Evolutionary conservation across 1,140 invertebrate genomes (phyloP).

Genomic region (Thalassaphorura encarpata): DNA sequence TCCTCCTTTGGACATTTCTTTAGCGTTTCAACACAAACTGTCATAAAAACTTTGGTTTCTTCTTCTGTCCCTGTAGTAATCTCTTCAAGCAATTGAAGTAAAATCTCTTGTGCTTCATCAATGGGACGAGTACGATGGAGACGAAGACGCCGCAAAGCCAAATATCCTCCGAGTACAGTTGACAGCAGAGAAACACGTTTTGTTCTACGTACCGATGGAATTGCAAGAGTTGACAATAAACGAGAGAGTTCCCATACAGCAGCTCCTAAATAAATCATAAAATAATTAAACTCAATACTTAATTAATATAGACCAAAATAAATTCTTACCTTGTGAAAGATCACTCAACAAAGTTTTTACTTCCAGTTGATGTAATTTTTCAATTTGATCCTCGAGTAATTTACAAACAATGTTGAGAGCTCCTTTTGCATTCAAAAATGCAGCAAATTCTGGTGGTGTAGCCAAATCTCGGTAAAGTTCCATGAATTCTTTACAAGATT

Average conservation of each 20-base stretch:
- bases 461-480: slow-evolving; percentile 75
- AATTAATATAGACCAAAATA: background rate
- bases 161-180: slow-evolving; percentile 83
- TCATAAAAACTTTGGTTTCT: slow-evolving; percentile 94
- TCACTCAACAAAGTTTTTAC: slow-evolving; percentile 87
- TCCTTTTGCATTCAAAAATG: slow-evolving; percentile 78
- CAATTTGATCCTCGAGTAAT: slow-evolving; percentile 76
- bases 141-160: slow-evolving; percentile 77
- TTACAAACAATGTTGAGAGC: slow-evolving; percentile 73
- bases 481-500: slow-evolving; percentile 85
- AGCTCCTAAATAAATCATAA: slow-evolving; percentile 7
- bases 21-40: slow-evolving; percentile 91
- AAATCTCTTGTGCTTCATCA: slow-evolving; percentile 92
- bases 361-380: slow-evolving; percentile 71
- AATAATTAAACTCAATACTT: background rate
- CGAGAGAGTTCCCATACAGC: slow-evolving; percentile 29
- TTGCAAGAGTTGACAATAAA: slow-evolving; percentile 46
- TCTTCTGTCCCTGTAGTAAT: slow-evolving; percentile 93
- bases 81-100: slow-evolving; percentile 87
- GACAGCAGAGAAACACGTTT: slow-evolving; percentile 54
- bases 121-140: slow-evolving; percentile 90
- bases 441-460: slow-evolving; percentile 76
- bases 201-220: slow-evolving; percentile 59
- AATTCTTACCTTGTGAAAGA: slow-evolving; percentile 63
- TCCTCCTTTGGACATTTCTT: slow-evolving; percentile 86